These are phyloP conservation scores for Hydrocynus forskahlii DNA, from an alignment of 2,797 vertebrate species.

Conservation along the genomic window DNA sequence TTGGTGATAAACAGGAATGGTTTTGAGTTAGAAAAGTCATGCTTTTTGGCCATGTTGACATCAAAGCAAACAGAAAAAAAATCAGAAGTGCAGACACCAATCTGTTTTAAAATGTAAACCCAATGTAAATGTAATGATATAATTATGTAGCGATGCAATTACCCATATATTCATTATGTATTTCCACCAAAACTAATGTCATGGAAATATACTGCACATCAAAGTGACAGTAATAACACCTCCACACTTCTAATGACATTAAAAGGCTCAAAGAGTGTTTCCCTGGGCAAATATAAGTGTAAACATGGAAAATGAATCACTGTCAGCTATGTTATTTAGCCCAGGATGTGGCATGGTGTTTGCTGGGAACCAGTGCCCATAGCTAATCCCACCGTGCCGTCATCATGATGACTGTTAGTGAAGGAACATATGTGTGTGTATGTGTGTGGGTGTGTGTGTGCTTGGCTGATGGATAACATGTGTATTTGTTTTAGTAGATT, in stretches of 20 bases:
- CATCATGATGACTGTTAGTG: not conserved
- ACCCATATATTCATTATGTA: too few species aligned
- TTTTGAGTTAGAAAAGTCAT: too few species aligned
- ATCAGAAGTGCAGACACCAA: too few species aligned
- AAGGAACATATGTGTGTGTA: not conserved
- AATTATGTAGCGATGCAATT: too few species aligned
- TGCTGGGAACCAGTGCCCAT: not conserved
- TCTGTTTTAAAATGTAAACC: too few species aligned
- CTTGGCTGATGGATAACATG: too few species aligned
- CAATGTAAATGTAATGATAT: too few species aligned
- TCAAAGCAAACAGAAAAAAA: not conserved
- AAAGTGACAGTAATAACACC: not conserved
- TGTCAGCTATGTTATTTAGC: not conserved
- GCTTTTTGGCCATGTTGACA: not conserved
- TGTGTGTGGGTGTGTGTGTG: not conserved
- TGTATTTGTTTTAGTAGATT: too few species aligned
- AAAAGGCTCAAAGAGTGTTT: not conserved
- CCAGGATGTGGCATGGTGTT: conserved; percentile 33
- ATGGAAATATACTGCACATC: not conserved
- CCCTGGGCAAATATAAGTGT: not conserved
- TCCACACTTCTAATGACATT: not conserved
- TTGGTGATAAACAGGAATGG: not conserved
- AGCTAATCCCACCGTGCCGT: not conserved
- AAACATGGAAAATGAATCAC: conserved; percentile 28
- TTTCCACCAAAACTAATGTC: not conserved